A percentile compares a stretch with the other conserved stretches of the same genome.
Evolutionary conservation across 2,797 vertebrate species (phyloP).

Genomic region (Gobio occitaniae): DNA sequence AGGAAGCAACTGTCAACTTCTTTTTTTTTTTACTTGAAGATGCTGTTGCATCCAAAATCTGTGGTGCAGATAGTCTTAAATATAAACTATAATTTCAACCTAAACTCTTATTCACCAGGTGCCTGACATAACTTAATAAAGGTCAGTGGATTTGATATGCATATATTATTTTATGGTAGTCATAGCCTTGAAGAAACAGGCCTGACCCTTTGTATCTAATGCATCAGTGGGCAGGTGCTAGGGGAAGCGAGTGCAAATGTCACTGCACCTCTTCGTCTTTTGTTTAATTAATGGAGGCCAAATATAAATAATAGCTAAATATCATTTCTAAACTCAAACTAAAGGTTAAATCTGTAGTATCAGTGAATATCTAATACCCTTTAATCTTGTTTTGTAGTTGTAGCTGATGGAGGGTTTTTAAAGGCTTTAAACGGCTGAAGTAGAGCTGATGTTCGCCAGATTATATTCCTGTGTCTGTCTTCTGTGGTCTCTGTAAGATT

Average conservation of each 20-base stretch:
- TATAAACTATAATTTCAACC: not conserved
- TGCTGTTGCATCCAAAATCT: conserved; percentile 3
- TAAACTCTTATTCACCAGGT: not conserved
- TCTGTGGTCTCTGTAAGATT: not conserved
- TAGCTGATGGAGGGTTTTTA: conserved; percentile 1
- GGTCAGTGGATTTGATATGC: conserved; percentile 32
- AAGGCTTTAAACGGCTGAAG: conserved; percentile 1
- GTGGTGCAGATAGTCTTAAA: not conserved
- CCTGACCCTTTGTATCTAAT: conserved; percentile 26
- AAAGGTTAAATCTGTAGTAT: conserved; percentile 30
- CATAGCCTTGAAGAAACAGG: conserved; percentile 11
- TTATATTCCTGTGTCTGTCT: not conserved
- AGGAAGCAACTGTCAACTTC: not conserved
- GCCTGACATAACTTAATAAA: not conserved
- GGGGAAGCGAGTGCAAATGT: conserved; percentile 23
- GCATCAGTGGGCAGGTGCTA: conserved; percentile 5
- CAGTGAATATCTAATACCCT: conserved; percentile 9
- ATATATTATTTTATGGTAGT: conserved; percentile 26
- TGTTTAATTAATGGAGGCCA: conserved; percentile 7
- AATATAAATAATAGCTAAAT: conserved; percentile 26
- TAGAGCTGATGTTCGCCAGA: not conserved
- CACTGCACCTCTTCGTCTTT: not conserved
- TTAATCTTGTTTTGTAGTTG: not conserved
- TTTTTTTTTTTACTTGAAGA: not conserved
- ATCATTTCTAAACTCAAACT: conserved; percentile 15